Percentiles rank a stretch among this genome's conserved stretches.
Evolutionary conservation across 2,797 vertebrate genomes (phyloP).

Genomic region (Agapornis canus): DNA sequence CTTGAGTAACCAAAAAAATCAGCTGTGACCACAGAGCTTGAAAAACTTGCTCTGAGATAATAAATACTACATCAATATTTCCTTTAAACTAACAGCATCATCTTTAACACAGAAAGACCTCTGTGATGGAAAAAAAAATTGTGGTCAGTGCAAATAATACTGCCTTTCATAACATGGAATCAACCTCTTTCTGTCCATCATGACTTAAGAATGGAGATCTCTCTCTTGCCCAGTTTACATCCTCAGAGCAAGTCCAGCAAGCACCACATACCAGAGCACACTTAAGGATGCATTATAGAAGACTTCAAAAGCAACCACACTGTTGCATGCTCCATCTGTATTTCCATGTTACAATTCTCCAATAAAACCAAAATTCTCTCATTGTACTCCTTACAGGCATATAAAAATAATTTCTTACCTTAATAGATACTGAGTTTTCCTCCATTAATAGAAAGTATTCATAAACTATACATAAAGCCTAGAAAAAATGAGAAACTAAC

Average conservation of each 20-base stretch:
- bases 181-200: not conserved
- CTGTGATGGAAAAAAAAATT: not conserved
- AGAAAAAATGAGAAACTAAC: not conserved
- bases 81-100: not conserved
- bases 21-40: not conserved
- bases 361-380: not conserved
- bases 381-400: not conserved
- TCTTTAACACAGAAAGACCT: not conserved
- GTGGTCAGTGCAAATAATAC: not conserved
- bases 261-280: not conserved
- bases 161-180: not conserved
- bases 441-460: not conserved
- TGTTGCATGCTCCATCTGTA: not conserved
- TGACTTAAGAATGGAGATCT: not conserved
- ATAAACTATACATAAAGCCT: not conserved
- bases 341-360: not conserved
- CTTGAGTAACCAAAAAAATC: not conserved
- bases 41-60: not conserved
- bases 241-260: not conserved
- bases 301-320: not conserved
- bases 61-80: not conserved
- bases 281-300: not conserved
- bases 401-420: not conserved
- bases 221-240: not conserved
- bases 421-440: not conserved